Evolutionary conservation across 2,797 vertebrate genomes (phyloP).

Genomic region (Diglossa cyanea): DNA sequence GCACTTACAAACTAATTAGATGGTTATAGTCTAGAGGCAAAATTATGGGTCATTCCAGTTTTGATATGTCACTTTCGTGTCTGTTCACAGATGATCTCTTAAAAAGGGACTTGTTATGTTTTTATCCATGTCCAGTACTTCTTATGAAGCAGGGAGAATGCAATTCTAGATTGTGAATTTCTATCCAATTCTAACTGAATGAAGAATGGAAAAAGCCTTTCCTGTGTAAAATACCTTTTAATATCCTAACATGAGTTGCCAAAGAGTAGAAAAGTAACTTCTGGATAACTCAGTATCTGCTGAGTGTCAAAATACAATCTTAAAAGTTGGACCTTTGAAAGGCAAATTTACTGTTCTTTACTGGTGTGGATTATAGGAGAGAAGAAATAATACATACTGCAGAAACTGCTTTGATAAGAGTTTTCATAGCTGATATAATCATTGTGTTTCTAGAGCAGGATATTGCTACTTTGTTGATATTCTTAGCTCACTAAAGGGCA

Average conservation of each 20-base stretch:
- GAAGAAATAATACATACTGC: not conserved
- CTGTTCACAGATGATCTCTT: not conserved
- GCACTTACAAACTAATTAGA: not conserved
- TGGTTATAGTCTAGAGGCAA: not conserved
- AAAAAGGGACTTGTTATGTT: not conserved
- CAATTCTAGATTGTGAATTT: not conserved
- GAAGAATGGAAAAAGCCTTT: not conserved
- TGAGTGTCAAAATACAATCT: not conserved
- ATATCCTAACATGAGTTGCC: not conserved
- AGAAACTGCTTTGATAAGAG: not conserved
- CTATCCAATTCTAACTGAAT: not conserved
- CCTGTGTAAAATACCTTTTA: not conserved
- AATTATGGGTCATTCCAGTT: not conserved
- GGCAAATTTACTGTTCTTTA: not conserved
- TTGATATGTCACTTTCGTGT: not conserved
- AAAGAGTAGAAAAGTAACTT: not conserved
- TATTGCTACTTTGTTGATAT: not conserved
- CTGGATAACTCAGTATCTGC: not conserved
- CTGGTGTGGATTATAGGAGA: not conserved
- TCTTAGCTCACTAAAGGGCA: not conserved
- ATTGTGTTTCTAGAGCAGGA: not conserved
- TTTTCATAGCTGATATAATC: not conserved
- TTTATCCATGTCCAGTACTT: not conserved
- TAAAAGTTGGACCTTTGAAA: not conserved
- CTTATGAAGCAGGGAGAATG: not conserved